Conservation (phyloP, 2,888 invertebrate species). For the Apotomis capreana region DNA sequence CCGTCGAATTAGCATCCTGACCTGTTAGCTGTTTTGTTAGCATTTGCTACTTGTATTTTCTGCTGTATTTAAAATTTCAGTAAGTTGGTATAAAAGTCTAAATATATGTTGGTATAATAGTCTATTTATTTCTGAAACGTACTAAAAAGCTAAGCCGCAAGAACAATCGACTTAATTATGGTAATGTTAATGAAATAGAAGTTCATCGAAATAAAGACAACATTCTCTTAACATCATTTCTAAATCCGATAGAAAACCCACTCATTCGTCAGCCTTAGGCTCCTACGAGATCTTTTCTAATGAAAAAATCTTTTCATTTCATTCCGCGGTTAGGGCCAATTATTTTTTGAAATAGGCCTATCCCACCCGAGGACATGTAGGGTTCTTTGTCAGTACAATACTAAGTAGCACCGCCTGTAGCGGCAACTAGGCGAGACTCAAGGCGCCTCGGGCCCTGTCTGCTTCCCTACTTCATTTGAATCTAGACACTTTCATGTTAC, state of each 20-base stretch:
- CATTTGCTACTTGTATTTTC: no score
- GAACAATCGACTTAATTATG: no score
- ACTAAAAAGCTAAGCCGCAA: background rate
- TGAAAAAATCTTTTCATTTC: conserved; percentile 13
- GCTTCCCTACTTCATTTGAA: conserved; percentile 57
- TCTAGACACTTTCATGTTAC: conserved; percentile 44
- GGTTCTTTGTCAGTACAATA: conserved; percentile 51
- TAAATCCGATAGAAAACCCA: conserved; percentile 13
- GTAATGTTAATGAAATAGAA: background rate
- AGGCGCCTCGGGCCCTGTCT: conserved; percentile 53
- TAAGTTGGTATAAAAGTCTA: no score
- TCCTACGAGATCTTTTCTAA: conserved; percentile 7
- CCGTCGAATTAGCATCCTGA: no score
- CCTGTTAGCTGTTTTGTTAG: no score
- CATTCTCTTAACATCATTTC: background rate
- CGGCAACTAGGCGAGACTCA: conserved; percentile 50
- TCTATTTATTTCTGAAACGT: background rate
- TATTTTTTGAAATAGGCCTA: conserved; percentile 36
- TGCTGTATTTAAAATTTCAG: no score
- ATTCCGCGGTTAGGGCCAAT: conserved; percentile 29
- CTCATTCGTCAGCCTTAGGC: conserved; percentile 22
- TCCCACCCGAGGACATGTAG: conserved; percentile 26
- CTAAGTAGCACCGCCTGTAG: conserved; percentile 46
- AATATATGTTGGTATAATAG: no score
- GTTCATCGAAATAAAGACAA: background rate